A percentile compares a stretch with the other conserved stretches of the same genome.
phyloP scores from a whole-genome alignment of 2,113 vertebrate species.

The Rhegmatorhina hoffmannsi region DNA sequence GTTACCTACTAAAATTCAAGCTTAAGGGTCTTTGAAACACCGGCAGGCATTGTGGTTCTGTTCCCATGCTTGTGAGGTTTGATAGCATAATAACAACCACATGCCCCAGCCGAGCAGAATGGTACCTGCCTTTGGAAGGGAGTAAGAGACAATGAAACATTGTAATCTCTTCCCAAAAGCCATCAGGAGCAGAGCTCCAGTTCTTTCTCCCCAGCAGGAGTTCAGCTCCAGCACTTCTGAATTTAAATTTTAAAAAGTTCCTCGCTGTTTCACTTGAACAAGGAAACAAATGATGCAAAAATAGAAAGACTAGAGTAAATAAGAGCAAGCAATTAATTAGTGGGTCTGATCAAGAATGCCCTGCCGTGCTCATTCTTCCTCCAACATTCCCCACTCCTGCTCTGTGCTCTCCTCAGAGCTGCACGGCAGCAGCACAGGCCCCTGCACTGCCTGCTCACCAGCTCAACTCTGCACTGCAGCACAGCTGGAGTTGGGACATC shows the following conservation, averaged over 20 bases:
- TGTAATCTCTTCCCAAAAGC: neutral
- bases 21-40: neutral
- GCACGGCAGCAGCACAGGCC: neutral
- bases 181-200: conserved; percentile 27
- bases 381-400: neutral
- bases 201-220: conserved; percentile 28
- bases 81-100: neutral
- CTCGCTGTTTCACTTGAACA: conserved; percentile 45
- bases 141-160: neutral
- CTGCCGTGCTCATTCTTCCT: neutral
- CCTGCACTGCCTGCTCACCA: neutral
- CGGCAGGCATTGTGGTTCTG: neutral
- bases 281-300: conserved; percentile 65
- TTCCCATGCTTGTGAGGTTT: neutral
- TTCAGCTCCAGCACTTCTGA: neutral
- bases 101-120: neutral
- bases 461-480: neutral
- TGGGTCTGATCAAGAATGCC: conserved; percentile 28
- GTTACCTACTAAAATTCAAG: conserved; percentile 36
- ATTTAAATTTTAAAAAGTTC: conserved; percentile 53
- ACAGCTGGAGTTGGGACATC: neutral
- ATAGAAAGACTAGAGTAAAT: conserved; percentile 40
- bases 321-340: conserved; percentile 52
- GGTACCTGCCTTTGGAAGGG: conserved; percentile 26
- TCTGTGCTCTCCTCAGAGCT: neutral